phyloP scores from a whole-genome alignment of 2,113 vertebrate genomes.

The Phylloscopus trochiloides region DNA sequence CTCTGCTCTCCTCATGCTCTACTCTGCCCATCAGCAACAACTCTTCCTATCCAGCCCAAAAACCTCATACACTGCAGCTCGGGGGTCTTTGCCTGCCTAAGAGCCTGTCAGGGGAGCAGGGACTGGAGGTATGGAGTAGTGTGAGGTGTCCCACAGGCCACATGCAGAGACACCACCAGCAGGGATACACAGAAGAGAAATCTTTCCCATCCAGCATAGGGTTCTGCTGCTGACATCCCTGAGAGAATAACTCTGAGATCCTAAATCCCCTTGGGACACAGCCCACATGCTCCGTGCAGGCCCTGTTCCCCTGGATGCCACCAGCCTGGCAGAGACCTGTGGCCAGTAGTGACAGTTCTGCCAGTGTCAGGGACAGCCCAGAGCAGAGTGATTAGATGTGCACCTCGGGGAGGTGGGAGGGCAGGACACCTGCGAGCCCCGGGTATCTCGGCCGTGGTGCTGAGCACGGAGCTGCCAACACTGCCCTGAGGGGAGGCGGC shows the following conservation, averaged over 20 bases:
- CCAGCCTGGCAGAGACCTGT: neutral
- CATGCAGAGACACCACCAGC: neutral
- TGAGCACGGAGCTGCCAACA: neutral
- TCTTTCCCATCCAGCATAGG: neutral
- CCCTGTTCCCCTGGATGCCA: neutral
- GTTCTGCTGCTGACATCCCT: neutral
- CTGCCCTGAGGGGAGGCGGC: rapidly evolving
- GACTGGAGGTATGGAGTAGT: neutral
- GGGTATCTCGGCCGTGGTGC: neutral
- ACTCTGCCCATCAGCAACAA: neutral
- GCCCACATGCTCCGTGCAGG: neutral
- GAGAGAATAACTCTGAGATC: neutral
- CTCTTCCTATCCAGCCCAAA: neutral
- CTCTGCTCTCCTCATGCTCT: neutral
- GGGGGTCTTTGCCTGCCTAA: neutral
- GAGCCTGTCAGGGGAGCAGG: neutral
- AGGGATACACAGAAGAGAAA: neutral
- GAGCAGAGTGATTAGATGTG: neutral
- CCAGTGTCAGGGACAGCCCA: neutral
- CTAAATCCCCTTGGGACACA: neutral
- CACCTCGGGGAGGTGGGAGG: neutral
- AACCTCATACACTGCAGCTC: neutral
- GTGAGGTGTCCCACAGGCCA: neutral
- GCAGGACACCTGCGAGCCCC: neutral
- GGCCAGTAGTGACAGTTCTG: neutral